phyloP scores from a whole-genome alignment of 1,140 invertebrate species.

The Dendroctonus valens region DNA sequence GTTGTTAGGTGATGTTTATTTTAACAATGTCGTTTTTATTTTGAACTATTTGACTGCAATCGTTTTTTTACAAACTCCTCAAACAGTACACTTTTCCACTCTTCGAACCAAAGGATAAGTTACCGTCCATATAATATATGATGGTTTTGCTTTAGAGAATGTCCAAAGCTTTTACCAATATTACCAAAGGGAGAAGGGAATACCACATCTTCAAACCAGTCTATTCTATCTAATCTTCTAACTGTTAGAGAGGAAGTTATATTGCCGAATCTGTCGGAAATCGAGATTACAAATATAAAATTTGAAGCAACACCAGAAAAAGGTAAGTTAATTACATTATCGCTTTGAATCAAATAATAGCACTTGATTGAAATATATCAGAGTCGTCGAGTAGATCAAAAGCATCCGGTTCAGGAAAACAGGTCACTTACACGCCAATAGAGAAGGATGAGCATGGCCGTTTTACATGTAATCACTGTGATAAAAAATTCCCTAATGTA shows the following conservation, averaged over 20 bases:
- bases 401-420: background rate
- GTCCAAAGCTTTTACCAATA: conserved; percentile 16
- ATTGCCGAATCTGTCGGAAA: conserved; percentile 24
- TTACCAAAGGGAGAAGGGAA: conserved; percentile 19
- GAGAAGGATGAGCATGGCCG: conserved; percentile 21
- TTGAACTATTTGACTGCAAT: too few relatives aligned
- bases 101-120: too few relatives aligned
- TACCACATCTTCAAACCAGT: conserved; percentile 1
- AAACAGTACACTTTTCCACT: too few relatives aligned
- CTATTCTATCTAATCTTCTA: conserved; percentile 27
- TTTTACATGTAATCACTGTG: conserved; percentile 31
- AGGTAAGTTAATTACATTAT: background rate
- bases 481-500: conserved; percentile 29
- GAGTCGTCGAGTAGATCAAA: background rate
- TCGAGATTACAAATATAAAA: conserved; percentile 31
- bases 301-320: background rate
- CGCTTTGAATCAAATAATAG: too few relatives aligned
- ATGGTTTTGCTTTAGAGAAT: conserved; percentile 9
- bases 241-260: conserved; percentile 23
- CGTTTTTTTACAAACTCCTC: too few relatives aligned
- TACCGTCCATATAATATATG: too few relatives aligned
- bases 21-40: too few relatives aligned
- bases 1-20: too few relatives aligned
- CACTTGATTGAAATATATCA: too few relatives aligned
- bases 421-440: conserved; percentile 6